phyloP scores from a whole-genome alignment of 2,888 invertebrate species.

The Pheosia gnoma region DNA sequence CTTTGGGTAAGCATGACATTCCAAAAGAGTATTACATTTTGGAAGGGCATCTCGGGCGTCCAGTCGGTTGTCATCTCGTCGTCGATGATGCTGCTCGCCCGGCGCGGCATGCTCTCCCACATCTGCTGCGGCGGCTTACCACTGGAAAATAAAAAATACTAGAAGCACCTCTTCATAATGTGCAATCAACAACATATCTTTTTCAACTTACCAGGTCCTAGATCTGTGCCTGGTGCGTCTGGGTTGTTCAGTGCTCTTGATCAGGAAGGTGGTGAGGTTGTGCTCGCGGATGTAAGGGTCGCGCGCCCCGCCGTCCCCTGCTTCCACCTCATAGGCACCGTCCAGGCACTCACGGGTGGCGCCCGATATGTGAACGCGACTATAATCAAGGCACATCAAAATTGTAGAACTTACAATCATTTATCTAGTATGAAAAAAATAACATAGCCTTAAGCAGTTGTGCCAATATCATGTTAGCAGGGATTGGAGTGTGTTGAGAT shows the following conservation, averaged over 20 bases:
- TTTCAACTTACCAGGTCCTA: slow-evolving; percentile 44
- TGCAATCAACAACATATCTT: background rate
- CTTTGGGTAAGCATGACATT: too few relatives aligned
- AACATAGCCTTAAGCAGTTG: too few relatives aligned
- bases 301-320: slow-evolving; percentile 93
- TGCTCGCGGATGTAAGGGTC: slow-evolving; percentile 94
- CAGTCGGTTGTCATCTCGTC: slow-evolving; percentile 93
- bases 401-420: too few relatives aligned
- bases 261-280: slow-evolving; percentile 94
- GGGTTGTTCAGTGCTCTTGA: slow-evolving; percentile 91
- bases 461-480: too few relatives aligned
- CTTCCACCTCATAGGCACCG: slow-evolving; percentile 96
- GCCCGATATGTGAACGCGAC: slow-evolving; percentile 97
- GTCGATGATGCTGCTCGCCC: slow-evolving; percentile 85
- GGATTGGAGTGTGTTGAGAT: too few relatives aligned
- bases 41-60: slow-evolving; percentile 96
- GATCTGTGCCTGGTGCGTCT: slow-evolving; percentile 80
- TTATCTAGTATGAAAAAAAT: too few relatives aligned
- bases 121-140: slow-evolving; percentile 40
- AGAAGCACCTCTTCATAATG: too few relatives aligned
- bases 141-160: slow-evolving; percentile 23
- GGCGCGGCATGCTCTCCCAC: slow-evolving; percentile 47
- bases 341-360: slow-evolving; percentile 93
- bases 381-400: slow-evolving; percentile 55
- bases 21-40: slow-evolving; percentile 86